Evolutionary conservation across 2,888 invertebrate species (phyloP), one percentile per base, ranked within the genome.

Genomic region (Neelides folsomi): DNA sequence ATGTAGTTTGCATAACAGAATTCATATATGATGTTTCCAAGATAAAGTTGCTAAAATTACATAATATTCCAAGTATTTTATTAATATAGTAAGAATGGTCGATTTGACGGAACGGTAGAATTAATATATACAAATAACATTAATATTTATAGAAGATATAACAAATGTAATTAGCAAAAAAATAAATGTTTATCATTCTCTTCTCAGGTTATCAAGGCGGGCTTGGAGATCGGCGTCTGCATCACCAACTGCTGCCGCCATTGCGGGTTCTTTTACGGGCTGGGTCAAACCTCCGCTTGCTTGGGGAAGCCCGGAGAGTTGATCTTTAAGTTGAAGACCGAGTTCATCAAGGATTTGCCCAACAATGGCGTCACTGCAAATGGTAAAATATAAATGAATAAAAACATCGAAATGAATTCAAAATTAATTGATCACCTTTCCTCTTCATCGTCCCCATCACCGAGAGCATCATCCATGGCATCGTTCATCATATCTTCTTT

Each of bases 401-500:
- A 40, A 40, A 40, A 40, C 8, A n/a, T n/a, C n/a, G 13, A 40
- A n/a, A 7, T 9, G 15, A 44, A 35, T n/a, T 19, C 12, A 34
- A 45, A 19, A 50, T 13, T 6, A 45, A 45, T 15, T 39, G 9
- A 39, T 46, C 70, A 86, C 87, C 84, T 92, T 74, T 98, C 97
- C 68, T 95, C 94, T 70, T 95, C 94, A 69, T 99, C 98, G 43
- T 83, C 94, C 68, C 94, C 97, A 60, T 88, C 97, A 66, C 90
- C 97, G 86, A 99, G 93, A 1, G 97, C 98, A 74, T 98, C 98
- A 71, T 98, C 98, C 68, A 99, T 97, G 46, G 93, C 95, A 72
- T 98, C 98, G 70, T 90, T 94, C 83, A 98, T 98, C 80, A 99
- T 92, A 73, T 99, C 98, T 71, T 99, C 97, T 70, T 98, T 98